A percentile compares a stretch with the other conserved stretches of the same genome.
Conservation (phyloP, 2,888 invertebrate species). For the Steinernema scapterisci region DNA sequence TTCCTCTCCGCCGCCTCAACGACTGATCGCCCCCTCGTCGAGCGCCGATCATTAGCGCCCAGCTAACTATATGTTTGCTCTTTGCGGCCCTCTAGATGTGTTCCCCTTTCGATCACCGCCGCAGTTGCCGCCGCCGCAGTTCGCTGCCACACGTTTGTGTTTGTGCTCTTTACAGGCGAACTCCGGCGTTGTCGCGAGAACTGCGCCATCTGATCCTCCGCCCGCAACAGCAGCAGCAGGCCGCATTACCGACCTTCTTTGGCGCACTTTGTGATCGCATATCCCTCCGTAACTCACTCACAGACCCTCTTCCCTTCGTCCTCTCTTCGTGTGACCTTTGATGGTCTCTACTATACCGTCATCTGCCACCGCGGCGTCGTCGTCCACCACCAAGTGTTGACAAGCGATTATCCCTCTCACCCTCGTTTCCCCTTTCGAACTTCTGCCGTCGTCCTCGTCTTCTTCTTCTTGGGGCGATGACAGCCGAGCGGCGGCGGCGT, state of each 20-base stretch:
- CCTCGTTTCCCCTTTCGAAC: constrained; percentile 12
- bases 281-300: too few relatives aligned
- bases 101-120: too few relatives aligned
- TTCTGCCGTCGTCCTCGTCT: background rate
- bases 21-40: background rate
- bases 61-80: constrained; percentile 26
- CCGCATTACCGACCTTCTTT: background rate
- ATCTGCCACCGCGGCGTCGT: background rate
- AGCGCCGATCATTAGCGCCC: constrained; percentile 11
- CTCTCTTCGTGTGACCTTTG: background rate
- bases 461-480: background rate
- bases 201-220: background rate
- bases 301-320: background rate
- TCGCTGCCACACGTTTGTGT: background rate
- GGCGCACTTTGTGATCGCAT: background rate
- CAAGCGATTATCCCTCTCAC: constrained; percentile 30
- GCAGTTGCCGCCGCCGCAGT: too few relatives aligned
- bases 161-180: background rate
- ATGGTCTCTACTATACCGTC: background rate
- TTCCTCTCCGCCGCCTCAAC: too few relatives aligned
- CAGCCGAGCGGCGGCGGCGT: too few relatives aligned
- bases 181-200: background rate
- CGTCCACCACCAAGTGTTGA: constrained; percentile 1
- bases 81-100: constrained; percentile 5
- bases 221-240: background rate